These are phyloP conservation scores for Ditula angustiorana DNA, from an alignment of 2,888 invertebrate species.

Conservation along the genomic window DNA sequence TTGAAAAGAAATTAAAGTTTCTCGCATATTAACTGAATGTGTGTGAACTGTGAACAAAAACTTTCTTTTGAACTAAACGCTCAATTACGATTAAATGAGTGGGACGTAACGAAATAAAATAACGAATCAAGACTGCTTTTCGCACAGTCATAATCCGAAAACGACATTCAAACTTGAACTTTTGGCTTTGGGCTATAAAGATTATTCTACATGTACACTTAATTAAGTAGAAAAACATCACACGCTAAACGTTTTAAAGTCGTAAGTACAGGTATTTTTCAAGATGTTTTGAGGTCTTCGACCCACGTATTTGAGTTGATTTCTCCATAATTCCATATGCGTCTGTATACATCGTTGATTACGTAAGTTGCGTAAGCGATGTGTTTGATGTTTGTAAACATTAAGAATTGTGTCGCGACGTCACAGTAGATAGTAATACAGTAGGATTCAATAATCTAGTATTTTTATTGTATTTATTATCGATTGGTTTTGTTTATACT, in stretches of 20 bases:
- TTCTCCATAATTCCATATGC: neutral
- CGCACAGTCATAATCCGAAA: conserved; percentile 1
- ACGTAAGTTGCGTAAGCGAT: conserved; percentile 23
- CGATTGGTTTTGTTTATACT: no score
- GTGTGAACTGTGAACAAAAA: conserved; percentile 6
- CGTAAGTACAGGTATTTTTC: neutral
- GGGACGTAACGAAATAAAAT: neutral
- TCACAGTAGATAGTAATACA: neutral
- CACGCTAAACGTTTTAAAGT: neutral
- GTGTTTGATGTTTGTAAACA: conserved; percentile 30
- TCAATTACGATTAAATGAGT: neutral
- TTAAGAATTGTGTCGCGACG: conserved; percentile 18
- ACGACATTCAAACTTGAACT: neutral
- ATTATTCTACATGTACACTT: neutral
- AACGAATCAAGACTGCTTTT: conserved; percentile 8
- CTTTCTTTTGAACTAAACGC: conserved; percentile 22
- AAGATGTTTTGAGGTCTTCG: neutral
- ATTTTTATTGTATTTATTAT: no score
- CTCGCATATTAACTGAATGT: neutral
- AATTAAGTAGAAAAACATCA: neutral
- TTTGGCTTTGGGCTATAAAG: neutral
- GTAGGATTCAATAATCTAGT: no score
- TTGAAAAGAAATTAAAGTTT: neutral
- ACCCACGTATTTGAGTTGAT: neutral
- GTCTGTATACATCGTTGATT: neutral